These are phyloP conservation scores for Noctua comes DNA, from an alignment of 2,888 invertebrate genomes.

Conservation along the genomic window DNA sequence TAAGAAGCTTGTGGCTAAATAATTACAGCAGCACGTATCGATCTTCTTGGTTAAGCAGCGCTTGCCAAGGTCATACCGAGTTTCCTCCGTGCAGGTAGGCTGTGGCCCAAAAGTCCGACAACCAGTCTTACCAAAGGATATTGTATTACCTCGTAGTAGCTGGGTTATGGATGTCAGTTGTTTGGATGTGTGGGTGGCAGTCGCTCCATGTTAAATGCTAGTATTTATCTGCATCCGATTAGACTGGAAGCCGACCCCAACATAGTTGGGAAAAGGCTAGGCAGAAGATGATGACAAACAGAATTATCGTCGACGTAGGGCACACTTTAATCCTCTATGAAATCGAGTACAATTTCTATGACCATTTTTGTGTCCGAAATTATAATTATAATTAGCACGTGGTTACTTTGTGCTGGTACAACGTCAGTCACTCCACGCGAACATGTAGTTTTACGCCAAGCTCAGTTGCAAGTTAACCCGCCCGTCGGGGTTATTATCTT, in stretches of 20 bases:
- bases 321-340: too few species aligned
- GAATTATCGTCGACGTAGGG: background rate
- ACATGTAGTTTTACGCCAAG: constrained; percentile 1
- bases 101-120: background rate
- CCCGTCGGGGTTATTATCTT: background rate
- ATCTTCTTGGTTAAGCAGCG: background rate
- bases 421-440: constrained; percentile 7
- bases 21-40: too few species aligned
- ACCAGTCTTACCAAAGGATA: background rate
- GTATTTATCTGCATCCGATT: background rate
- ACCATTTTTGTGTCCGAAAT: background rate
- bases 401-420: background rate
- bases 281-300: too few species aligned
- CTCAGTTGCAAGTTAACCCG: background rate
- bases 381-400: background rate
- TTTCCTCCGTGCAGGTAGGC: background rate
- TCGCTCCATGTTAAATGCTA: background rate
- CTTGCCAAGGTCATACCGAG: background rate
- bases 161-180: background rate
- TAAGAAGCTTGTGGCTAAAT: too few species aligned
- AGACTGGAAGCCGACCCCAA: background rate
- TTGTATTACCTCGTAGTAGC: too few species aligned
- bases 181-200: too few species aligned
- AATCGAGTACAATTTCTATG: background rate
- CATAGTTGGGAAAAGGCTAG: background rate